Base-by-base conservation (phyloP, 2,888 invertebrate species). In the Eueremaeus valkanovi region DNA sequence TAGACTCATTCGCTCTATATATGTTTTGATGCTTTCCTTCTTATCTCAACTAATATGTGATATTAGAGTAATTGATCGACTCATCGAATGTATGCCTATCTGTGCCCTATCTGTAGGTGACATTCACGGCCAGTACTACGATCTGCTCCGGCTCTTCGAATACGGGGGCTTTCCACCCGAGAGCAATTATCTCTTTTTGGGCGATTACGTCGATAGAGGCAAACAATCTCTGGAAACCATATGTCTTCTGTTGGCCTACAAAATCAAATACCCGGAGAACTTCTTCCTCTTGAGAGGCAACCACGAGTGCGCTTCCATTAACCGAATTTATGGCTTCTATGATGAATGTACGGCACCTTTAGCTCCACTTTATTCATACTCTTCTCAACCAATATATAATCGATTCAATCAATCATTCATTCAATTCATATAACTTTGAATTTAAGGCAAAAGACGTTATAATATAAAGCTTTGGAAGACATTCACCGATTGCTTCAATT, bases 131-230 rank as follows among this genome's bases (percentile, higher is more conserved):
- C 91, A 90, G 83, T 87, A 88, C 77, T 83, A 85, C 11, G 90
- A 91, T 79, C 83, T 91, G 42, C 84, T 89, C 9, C 86, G 87
- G 0, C 83, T 91, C 18, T 91, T 91, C 91, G 85, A 89, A 24
- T 84, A 88, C 76, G 90, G 90, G 0, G 86, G 88, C 0, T 85
- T 87, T 9, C 83, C 90, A 63, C 86, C 88, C 13, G 89, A 90
- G 0, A 87, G 88, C 5, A 86, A 85, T 24, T 84, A 90, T 76
- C 84, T 91, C 9, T 90, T 91, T 83, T 86, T 91, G 0, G 91
- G 91, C 0, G 91, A 91, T 83, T 91, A 88, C 82, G 90, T 91
- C 29, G 91, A 91, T 83, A 85, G 91, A 77, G 91, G 91, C 1
- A 84, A 86, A 21, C 86, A 86, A 81, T 88, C 90, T 77, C 81